These are phyloP conservation scores for Coracopsis vasa DNA, from an alignment of 2,113 vertebrate genomes.

Conservation along the genomic window DNA sequence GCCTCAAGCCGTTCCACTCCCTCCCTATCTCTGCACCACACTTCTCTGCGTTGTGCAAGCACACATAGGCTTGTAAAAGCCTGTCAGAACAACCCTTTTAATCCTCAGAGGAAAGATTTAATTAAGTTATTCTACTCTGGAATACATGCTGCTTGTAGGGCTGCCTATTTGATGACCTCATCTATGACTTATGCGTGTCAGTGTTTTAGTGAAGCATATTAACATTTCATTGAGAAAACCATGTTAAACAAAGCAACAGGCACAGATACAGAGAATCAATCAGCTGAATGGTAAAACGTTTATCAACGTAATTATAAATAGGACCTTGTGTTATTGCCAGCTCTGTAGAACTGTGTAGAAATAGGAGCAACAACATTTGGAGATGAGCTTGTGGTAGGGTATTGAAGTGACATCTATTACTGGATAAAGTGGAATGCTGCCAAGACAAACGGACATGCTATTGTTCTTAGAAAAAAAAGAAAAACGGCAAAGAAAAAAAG, in stretches of 20 bases:
- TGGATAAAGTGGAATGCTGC: not conserved
- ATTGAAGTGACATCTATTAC: conserved; percentile 36
- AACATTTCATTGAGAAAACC: conserved; percentile 27
- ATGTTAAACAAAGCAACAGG: conserved; percentile 5
- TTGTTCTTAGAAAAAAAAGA: not conserved
- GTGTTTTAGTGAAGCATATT: conserved; percentile 1
- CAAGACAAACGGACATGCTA: conserved; percentile 9
- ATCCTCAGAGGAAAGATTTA: conserved; percentile 41
- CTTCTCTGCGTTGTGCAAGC: fast-evolving
- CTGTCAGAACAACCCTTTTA: not conserved
- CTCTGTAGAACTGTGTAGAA: not conserved
- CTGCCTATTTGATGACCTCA: not conserved
- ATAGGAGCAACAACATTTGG: conserved; percentile 10
- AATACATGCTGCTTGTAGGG: not conserved
- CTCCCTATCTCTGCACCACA: not conserved
- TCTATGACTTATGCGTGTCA: not conserved
- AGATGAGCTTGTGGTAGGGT: not conserved
- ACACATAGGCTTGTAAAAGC: not conserved
- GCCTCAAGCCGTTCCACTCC: fast-evolving
- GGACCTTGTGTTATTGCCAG: not conserved
- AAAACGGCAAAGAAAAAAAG: not conserved
- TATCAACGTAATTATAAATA: conserved; percentile 16
- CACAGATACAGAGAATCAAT: not conserved
- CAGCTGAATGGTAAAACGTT: not conserved
- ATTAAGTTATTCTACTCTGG: not conserved